Evolutionary conservation across 2,113 vertebrate genomes (phyloP).

Genomic region (Diadophis punctatus): DNA sequence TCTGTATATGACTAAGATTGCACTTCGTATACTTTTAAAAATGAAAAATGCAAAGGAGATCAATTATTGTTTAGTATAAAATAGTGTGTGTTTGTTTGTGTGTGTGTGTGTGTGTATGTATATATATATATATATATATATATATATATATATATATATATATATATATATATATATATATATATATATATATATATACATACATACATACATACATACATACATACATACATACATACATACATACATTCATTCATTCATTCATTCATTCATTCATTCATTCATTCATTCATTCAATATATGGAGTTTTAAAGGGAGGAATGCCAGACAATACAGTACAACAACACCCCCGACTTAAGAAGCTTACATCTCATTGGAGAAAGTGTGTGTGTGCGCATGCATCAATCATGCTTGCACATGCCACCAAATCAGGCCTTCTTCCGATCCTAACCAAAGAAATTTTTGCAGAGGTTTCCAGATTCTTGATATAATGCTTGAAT

Average conservation of each 20-base stretch:
- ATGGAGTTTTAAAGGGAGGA: not conserved
- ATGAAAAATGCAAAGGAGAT: not conserved
- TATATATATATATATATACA: no score
- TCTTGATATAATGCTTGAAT: not conserved
- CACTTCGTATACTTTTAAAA: not conserved
- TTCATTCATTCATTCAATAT: not conserved
- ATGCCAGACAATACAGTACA: not conserved
- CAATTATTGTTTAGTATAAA: not conserved
- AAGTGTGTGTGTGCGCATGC: fast-evolving
- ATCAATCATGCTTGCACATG: not conserved
- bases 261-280: no score
- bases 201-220: no score
- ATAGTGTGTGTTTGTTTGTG: no score
- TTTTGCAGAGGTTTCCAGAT: not conserved
- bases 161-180: no score
- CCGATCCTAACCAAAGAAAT: not conserved
- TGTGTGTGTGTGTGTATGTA: no score
- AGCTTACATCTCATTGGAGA: not conserved
- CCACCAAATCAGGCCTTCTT: not conserved
- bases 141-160: no score
- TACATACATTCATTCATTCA: no score
- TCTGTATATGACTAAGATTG: not conserved
- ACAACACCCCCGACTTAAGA: not conserved
- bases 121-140: no score
- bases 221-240: no score